phyloP scores from a whole-genome alignment of 2,888 invertebrate species.

The Eupelmus urozonus region DNA sequence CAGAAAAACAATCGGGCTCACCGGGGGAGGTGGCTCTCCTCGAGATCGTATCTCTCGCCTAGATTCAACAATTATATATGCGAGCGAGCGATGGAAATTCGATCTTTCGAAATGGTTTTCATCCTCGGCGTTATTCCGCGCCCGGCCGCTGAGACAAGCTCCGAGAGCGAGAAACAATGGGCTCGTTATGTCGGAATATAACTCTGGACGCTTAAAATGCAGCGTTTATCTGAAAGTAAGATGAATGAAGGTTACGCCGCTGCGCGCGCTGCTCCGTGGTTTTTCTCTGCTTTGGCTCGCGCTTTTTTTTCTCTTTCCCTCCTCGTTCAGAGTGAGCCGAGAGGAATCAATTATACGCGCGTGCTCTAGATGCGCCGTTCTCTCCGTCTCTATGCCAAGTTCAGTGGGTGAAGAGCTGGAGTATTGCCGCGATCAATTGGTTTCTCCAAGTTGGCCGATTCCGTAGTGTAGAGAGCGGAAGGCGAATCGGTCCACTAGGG shows the following conservation, averaged over 20 bases:
- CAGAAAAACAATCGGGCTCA: conserved; percentile 32
- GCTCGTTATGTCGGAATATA: conserved; percentile 34
- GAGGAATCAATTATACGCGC: conserved; percentile 13
- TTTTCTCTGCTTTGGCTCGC: conserved; percentile 8
- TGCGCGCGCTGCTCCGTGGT: not conserved
- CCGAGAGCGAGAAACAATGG: conserved; percentile 37
- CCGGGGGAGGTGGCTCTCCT: conserved; percentile 17
- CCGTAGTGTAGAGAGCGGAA: no score
- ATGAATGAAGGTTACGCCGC: conserved; percentile 38
- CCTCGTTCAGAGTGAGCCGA: no score
- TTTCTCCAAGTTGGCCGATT: no score
- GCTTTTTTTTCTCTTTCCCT: no score
- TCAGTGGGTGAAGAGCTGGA: not conserved
- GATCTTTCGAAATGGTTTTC: conserved; percentile 53
- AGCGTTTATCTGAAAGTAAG: conserved; percentile 37
- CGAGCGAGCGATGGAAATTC: conserved; percentile 54
- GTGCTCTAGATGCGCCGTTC: not conserved
- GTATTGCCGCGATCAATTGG: no score
- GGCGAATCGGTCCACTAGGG: no score
- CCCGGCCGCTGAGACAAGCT: not conserved
- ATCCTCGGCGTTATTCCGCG: not conserved
- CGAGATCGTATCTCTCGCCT: conserved; percentile 54
- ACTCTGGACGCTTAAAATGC: conserved; percentile 22
- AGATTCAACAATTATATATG: conserved; percentile 53
- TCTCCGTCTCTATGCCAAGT: not conserved